Percentiles rank a stretch among this genome's conserved stretches.
Evolutionary conservation across 2,113 vertebrate species (phyloP).

Genomic region (Embiotoca jacksoni): DNA sequence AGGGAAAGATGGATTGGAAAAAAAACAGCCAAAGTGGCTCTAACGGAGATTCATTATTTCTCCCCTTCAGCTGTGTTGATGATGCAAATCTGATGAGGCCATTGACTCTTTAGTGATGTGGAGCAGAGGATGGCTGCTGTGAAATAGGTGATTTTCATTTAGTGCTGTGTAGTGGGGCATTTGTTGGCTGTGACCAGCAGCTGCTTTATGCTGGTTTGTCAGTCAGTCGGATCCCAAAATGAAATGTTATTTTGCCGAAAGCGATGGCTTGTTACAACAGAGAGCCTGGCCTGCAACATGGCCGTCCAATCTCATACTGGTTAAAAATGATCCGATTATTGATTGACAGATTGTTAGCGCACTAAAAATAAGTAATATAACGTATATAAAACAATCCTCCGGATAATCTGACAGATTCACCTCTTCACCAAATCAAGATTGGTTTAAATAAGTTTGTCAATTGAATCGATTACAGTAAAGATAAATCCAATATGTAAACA

Average conservation of each 20-base stretch:
- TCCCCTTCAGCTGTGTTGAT: constrained; percentile 78
- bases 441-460: neutral
- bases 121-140: constrained; percentile 49
- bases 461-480: neutral
- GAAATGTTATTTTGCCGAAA: constrained; percentile 8
- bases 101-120: constrained; percentile 57
- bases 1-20: constrained; percentile 77
- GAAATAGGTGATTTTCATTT: constrained; percentile 63
- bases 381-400: neutral
- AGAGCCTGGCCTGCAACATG: neutral
- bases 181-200: constrained; percentile 46
- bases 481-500: neutral
- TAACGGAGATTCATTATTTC: constrained; percentile 77
- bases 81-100: constrained; percentile 76
- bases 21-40: constrained; percentile 77
- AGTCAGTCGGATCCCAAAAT: constrained; percentile 19
- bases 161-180: constrained; percentile 34
- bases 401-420: neutral
- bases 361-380: too few relatives aligned
- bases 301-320: neutral
- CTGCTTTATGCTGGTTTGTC: constrained; percentile 22
- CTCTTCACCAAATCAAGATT: neutral
- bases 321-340: constrained; percentile 3
- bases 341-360: neutral
- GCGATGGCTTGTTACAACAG: neutral